Evolutionary conservation across 2,888 invertebrate species (phyloP), one percentile per base, ranked within the genome.

Genomic region (Diadromus collaris): DNA sequence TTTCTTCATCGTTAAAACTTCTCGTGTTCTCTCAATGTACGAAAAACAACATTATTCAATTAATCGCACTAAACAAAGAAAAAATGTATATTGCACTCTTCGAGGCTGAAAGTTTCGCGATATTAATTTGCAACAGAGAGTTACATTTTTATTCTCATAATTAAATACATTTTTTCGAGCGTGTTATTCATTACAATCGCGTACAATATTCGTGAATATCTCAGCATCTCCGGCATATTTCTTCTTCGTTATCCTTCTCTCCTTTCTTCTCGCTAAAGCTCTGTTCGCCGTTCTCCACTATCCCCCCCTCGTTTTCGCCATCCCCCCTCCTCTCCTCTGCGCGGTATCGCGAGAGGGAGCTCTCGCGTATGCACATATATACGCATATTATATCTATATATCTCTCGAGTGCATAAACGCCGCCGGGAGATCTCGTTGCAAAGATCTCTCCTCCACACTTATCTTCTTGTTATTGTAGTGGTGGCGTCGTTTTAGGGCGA

Each of bases 401-500:
- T 68, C 63, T 63, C 46, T 68, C 63, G 69, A 63, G 63, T 63
- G 63, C 77, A 78, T 64, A 63, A 73, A 67, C 76, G 64, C 76
- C 51, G 56, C 32, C 73, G 73, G 69, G 69, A 74, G 69, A 74
- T 78, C 69, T 74, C 73, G 69, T 69, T 69, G 64, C 69, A 78
- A 78, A 69, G 73, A 61, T 61, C 38, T 63, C 64, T 29, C 58
- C 69, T 65, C 65, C 69, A 65, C 74, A 70, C 70, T 71, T 74
- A 64, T 70, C 70, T 75, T 65, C 78, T 70, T 54, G 70, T 74
- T 78, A 67, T 74, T 74, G 56, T 64, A 38, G 78, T 73, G 56
- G 68, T 77, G 78, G 78, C 73, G 78, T 78, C 78, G 73, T 73
- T 78, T 78, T 73, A 73, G 78, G 78, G 73, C 78, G 73, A 78